phyloP scores from a whole-genome alignment of 2,113 vertebrate genomes.

The Charina bottae region DNA sequence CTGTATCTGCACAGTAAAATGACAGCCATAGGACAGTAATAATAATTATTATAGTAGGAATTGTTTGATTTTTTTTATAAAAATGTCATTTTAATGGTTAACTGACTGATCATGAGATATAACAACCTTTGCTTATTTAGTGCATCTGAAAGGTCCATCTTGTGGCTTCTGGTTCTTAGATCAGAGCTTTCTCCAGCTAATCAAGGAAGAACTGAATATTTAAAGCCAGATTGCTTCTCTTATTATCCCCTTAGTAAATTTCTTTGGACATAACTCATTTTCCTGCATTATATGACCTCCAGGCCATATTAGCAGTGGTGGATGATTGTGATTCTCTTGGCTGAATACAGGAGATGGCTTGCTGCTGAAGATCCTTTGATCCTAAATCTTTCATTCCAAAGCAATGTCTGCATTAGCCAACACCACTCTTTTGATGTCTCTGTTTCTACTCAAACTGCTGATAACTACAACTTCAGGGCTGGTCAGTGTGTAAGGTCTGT shows the following conservation, averaged over 20 bases:
- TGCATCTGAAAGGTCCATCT: neutral
- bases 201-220: neutral
- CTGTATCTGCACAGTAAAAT: neutral
- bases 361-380: neutral
- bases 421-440: neutral
- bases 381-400: neutral
- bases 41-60: neutral
- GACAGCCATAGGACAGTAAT: neutral
- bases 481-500: neutral
- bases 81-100: neutral
- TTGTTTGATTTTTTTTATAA: slow-evolving; percentile 10
- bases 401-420: neutral
- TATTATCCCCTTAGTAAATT: neutral
- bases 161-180: neutral
- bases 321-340: neutral
- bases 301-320: neutral
- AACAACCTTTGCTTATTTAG: neutral
- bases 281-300: neutral
- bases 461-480: neutral
- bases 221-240: neutral
- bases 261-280: neutral
- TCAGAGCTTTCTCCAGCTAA: neutral
- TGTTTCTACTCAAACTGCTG: neutral
- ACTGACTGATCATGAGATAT: neutral
- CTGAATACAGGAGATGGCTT: neutral